These are phyloP conservation scores for Atherinomorus stipes DNA, from an alignment of 2,113 vertebrate species.

Conservation along the genomic window DNA sequence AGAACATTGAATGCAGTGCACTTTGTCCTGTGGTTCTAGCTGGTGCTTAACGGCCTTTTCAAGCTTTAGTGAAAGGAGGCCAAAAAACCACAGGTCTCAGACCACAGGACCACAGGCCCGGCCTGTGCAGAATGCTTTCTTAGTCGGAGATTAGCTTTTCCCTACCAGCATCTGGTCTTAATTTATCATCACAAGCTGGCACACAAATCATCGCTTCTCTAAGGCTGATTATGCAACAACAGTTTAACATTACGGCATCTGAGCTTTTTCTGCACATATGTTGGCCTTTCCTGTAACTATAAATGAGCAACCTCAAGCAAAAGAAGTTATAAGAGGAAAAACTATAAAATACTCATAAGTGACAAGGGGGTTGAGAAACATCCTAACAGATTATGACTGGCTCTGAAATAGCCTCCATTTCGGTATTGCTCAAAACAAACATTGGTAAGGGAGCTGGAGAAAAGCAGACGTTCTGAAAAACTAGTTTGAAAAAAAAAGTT, in stretches of 20 bases:
- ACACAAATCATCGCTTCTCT: slow-evolving; percentile 26
- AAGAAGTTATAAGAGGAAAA: slow-evolving; percentile 28
- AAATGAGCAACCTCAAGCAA: slow-evolving; percentile 14
- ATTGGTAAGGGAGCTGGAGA: slow-evolving; percentile 6
- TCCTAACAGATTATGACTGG: background rate
- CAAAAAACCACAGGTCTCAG: slow-evolving; percentile 61
- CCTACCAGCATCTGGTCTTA: slow-evolving; percentile 37
- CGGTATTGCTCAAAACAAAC: slow-evolving; percentile 23
- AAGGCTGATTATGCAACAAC: slow-evolving; percentile 3
- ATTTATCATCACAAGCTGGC: slow-evolving; percentile 31
- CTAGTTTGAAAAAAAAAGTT: slow-evolving; percentile 49
- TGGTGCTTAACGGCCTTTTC: slow-evolving; percentile 68
- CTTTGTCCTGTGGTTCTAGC: slow-evolving; percentile 56
- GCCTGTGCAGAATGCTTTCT: slow-evolving; percentile 34
- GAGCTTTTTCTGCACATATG: slow-evolving; percentile 13
- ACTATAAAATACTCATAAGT: slow-evolving; percentile 20
- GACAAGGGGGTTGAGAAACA: background rate
- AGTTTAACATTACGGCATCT: slow-evolving; percentile 19
- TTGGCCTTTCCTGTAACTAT: slow-evolving; percentile 12
- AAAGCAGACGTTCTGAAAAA: slow-evolving; percentile 20
- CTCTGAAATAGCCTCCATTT: slow-evolving; percentile 4
- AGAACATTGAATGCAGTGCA: slow-evolving; percentile 26
- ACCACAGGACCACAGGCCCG: slow-evolving; percentile 70
- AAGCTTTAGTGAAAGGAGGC: slow-evolving; percentile 74
- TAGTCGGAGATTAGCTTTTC: slow-evolving; percentile 37